phyloP scores from a whole-genome alignment of 2,797 vertebrate species.

The Otus scops region DNA sequence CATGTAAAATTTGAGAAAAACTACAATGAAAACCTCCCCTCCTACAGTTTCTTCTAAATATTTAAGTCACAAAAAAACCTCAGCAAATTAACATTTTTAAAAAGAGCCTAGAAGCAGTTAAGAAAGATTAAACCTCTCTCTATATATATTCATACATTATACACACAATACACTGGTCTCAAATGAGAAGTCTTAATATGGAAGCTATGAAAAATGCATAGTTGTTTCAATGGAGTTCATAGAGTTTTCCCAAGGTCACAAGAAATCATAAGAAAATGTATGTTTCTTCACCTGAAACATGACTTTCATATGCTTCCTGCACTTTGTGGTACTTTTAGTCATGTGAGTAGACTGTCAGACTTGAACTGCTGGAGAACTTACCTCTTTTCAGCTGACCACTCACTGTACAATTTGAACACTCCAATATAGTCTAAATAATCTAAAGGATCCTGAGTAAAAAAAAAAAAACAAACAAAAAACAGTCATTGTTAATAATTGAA shows the following conservation, averaged over 20 bases:
- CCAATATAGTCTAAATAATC: neutral
- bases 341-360: neutral
- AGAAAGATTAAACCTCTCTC: neutral
- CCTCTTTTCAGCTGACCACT: neutral
- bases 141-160: neutral
- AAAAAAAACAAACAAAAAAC: neutral
- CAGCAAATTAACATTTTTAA: neutral
- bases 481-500: neutral
- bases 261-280: rapidly evolving
- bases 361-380: neutral
- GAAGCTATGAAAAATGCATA: neutral
- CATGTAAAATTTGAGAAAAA: neutral
- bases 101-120: neutral
- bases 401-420: neutral
- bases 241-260: neutral
- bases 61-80: neutral
- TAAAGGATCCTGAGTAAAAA: neutral
- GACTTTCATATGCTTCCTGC: neutral
- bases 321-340: neutral
- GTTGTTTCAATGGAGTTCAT: neutral
- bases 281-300: neutral
- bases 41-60: neutral
- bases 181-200: neutral
- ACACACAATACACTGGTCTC: neutral
- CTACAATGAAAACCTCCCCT: neutral